These are phyloP conservation scores for Eulithis prunata DNA, from an alignment of 2,888 invertebrate species.

Conservation along the genomic window DNA sequence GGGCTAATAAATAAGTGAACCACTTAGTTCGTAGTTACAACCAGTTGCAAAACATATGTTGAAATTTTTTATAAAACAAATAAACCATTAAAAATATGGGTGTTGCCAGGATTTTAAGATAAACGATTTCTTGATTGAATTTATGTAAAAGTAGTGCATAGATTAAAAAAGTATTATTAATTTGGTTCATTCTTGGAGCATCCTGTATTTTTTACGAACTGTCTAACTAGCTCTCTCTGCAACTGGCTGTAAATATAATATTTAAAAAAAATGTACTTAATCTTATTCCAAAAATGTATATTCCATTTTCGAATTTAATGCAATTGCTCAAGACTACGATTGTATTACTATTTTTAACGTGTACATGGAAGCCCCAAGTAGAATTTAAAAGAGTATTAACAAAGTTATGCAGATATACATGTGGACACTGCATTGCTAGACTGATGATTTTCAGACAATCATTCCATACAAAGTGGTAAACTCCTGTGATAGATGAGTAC, in stretches of 20 bases:
- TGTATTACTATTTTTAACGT: constrained; percentile 25
- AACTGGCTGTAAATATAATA: constrained; percentile 14
- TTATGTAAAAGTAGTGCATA: too few relatives aligned
- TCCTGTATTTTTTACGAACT: constrained; percentile 9
- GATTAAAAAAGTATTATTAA: neutral
- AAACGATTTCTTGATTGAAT: neutral
- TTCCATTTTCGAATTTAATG: constrained; percentile 31
- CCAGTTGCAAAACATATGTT: neutral
- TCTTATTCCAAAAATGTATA: constrained; percentile 25
- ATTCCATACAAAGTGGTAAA: constrained; percentile 55
- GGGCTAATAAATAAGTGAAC: neutral
- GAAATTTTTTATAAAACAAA: neutral
- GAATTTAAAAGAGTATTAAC: constrained; percentile 35
- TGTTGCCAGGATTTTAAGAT: constrained; percentile 6
- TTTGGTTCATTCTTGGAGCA: neutral
- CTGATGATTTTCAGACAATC: constrained; percentile 45
- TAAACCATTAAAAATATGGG: neutral
- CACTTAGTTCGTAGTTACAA: neutral
- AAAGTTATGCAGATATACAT: constrained; percentile 16
- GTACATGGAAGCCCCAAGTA: constrained; percentile 37
- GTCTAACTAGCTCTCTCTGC: constrained; percentile 1
- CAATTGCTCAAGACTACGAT: constrained; percentile 30
- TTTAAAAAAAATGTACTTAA: constrained; percentile 27
- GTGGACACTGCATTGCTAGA: constrained; percentile 27
- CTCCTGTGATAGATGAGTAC: constrained; percentile 66